phyloP scores from a whole-genome alignment of 2,113 vertebrate species.

The Rhea pennata region DNA sequence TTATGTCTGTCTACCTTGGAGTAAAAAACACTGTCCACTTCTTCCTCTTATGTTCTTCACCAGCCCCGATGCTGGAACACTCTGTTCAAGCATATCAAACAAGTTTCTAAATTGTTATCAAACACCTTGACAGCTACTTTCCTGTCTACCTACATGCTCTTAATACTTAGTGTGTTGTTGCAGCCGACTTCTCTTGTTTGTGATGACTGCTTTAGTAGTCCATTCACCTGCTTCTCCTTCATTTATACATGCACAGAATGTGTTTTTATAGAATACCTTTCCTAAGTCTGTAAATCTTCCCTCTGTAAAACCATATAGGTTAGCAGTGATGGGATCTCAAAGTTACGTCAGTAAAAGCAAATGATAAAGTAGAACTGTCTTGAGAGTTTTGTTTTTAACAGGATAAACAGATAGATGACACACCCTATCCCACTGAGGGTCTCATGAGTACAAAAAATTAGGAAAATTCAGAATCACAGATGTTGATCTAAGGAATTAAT shows the following conservation, averaged over 20 bases:
- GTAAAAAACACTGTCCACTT: not conserved
- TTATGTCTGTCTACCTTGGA: not conserved
- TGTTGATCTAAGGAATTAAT: not conserved
- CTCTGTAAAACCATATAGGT: not conserved
- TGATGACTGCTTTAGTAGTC: not conserved
- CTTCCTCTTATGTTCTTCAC: rapidly evolving
- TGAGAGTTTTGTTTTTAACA: not conserved
- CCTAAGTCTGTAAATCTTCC: not conserved
- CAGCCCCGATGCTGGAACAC: not conserved
- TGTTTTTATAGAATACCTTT: not conserved
- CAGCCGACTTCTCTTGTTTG: not conserved
- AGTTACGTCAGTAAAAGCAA: not conserved
- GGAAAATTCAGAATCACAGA: not conserved
- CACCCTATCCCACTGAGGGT: not conserved
- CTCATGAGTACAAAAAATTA: not conserved
- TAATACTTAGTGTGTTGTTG: not conserved
- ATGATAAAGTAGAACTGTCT: not conserved
- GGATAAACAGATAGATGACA: not conserved
- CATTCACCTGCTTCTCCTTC: not conserved
- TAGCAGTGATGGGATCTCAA: not conserved
- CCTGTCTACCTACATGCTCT: not conserved
- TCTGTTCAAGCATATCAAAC: not conserved
- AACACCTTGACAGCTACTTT: not conserved
- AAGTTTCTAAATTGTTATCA: not conserved
- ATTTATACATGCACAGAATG: not conserved